phyloP scores from a whole-genome alignment of 2,888 invertebrate species.

The Oxycera nigricornis region DNA sequence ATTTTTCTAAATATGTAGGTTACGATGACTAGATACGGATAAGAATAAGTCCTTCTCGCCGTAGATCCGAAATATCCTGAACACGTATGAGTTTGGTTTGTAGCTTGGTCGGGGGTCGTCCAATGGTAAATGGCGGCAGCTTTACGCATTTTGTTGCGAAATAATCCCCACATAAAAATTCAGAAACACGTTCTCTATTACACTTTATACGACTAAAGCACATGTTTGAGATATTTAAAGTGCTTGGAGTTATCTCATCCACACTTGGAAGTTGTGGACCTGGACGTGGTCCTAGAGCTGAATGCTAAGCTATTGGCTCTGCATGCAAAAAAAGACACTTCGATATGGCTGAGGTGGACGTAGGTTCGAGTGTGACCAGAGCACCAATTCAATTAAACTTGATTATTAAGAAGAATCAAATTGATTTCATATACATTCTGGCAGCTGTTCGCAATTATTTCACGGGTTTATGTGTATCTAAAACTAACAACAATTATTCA shows the following conservation, averaged over 20 bases:
- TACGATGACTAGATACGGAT: slow-evolving; percentile 14
- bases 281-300: slow-evolving; percentile 27
- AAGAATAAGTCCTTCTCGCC: slow-evolving; percentile 32
- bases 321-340: neutral
- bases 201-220: slow-evolving; percentile 48
- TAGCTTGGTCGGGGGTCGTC: neutral
- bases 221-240: slow-evolving; percentile 47
- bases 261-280: slow-evolving; percentile 21
- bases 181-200: slow-evolving; percentile 48
- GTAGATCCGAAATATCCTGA: slow-evolving; percentile 1
- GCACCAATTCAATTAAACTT: too few species aligned
- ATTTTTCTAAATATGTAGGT: slow-evolving; percentile 22
- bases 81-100: slow-evolving; percentile 34
- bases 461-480: too few species aligned
- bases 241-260: slow-evolving; percentile 44
- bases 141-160: slow-evolving; percentile 46
- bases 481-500: too few species aligned
- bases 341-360: slow-evolving; percentile 3
- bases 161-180: slow-evolving; percentile 48
- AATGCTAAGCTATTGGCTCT: slow-evolving; percentile 8
- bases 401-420: too few species aligned
- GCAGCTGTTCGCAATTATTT: too few species aligned
- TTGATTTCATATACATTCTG: too few species aligned
- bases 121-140: slow-evolving; percentile 9
- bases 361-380: neutral